These are phyloP conservation scores for Troides helena DNA, from an alignment of 2,888 invertebrate species.

Conservation along the genomic window DNA sequence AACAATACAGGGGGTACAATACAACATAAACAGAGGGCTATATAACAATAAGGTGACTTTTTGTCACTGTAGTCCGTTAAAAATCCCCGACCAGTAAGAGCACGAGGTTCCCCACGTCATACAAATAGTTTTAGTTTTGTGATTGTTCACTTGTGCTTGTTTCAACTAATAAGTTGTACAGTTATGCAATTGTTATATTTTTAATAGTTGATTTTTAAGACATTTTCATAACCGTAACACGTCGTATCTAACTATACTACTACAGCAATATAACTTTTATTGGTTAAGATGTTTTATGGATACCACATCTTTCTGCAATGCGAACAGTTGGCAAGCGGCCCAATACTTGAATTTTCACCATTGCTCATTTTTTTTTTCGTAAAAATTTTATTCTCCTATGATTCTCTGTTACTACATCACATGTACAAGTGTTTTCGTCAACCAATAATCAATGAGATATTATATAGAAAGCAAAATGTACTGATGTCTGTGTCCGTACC, in stretches of 20 bases:
- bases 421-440: neutral
- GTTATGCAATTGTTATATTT: too few relatives aligned
- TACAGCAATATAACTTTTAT: slow-evolving; percentile 46
- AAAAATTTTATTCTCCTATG: slow-evolving; percentile 28
- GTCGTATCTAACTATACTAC: slow-evolving; percentile 21
- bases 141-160: too few relatives aligned
- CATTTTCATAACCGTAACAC: slow-evolving; percentile 9
- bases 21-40: too few relatives aligned
- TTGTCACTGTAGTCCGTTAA: too few relatives aligned
- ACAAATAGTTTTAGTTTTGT: too few relatives aligned
- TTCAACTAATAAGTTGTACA: too few relatives aligned
- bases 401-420: slow-evolving; percentile 1
- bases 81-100: too few relatives aligned
- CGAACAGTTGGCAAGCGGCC: slow-evolving; percentile 61
- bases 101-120: too few relatives aligned
- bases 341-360: slow-evolving; percentile 54
- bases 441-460: neutral
- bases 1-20: too few relatives aligned
- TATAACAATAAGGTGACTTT: too few relatives aligned
- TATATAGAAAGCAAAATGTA: neutral
- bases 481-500: too few relatives aligned
- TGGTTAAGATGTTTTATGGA: slow-evolving; percentile 42
- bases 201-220: neutral
- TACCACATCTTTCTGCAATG: slow-evolving; percentile 63
- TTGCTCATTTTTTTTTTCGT: slow-evolving; percentile 45